phyloP scores from a whole-genome alignment of 2,888 invertebrate genomes.

The Saturnia japonica region DNA sequence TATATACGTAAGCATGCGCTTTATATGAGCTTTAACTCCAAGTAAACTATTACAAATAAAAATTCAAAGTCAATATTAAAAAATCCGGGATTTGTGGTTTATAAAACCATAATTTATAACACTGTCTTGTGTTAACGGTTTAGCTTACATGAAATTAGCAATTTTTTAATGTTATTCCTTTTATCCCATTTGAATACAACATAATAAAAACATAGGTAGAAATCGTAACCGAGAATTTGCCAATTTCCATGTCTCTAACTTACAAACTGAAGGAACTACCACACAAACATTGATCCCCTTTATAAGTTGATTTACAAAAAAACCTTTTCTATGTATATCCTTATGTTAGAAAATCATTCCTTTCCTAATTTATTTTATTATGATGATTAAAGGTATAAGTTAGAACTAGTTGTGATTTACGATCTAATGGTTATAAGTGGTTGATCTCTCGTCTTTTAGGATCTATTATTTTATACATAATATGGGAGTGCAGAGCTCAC shows the following conservation, averaged over 20 bases:
- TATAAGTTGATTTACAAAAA: not conserved
- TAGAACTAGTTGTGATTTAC: not conserved
- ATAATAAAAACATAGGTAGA: not conserved
- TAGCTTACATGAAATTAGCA: not conserved
- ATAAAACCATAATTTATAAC: not conserved
- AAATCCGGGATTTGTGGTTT: not conserved
- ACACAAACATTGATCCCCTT: not conserved
- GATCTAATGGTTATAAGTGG: not conserved
- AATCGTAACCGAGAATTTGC: not conserved
- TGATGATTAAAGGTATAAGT: not conserved
- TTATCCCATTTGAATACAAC: not conserved
- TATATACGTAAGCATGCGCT: too few relatives aligned
- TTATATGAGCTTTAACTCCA: not conserved
- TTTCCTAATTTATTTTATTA: not conserved
- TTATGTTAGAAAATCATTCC: not conserved
- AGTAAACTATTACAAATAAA: not conserved
- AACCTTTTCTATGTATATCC: not conserved
- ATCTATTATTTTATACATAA: not conserved
- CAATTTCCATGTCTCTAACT: not conserved
- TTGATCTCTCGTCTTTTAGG: not conserved
- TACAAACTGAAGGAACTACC: not conserved
- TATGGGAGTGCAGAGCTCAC: not conserved
- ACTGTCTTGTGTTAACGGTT: not conserved
- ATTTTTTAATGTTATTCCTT: not conserved
- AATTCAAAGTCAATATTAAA: not conserved